These are phyloP conservation scores for Oreortyx pictus DNA, from an alignment of 2,797 vertebrate species.

Conservation along the genomic window DNA sequence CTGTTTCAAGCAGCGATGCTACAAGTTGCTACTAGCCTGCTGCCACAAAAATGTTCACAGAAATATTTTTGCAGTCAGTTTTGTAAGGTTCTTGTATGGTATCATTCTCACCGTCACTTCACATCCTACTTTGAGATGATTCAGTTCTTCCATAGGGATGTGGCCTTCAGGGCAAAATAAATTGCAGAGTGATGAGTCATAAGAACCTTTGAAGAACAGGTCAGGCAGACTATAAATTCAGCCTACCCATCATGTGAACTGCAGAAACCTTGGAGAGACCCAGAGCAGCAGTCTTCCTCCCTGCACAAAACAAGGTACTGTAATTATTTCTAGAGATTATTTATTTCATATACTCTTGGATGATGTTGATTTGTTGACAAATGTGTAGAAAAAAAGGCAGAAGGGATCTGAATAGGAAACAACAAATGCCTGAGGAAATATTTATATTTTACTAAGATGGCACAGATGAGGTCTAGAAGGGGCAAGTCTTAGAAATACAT, in stretches of 20 bases:
- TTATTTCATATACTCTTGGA: not conserved
- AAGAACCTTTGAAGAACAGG: constrained; percentile 45
- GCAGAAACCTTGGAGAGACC: constrained; percentile 27
- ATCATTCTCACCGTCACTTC: constrained; percentile 41
- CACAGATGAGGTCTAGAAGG: not conserved
- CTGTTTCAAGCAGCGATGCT: not conserved
- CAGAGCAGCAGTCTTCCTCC: not conserved
- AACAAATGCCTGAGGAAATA: not conserved
- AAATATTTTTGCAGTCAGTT: not conserved
- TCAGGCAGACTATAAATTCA: constrained; percentile 67
- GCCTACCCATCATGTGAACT: not conserved
- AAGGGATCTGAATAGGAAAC: not conserved
- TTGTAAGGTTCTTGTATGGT: constrained; percentile 12
- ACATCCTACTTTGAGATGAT: constrained; percentile 42
- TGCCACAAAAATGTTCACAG: constrained; percentile 38
- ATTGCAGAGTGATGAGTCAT: constrained; percentile 57
- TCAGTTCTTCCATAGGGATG: constrained; percentile 64
- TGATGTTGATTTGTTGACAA: not conserved
- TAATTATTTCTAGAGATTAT: constrained; percentile 14
- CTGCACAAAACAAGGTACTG: constrained; percentile 57
- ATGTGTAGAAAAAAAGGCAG: not conserved
- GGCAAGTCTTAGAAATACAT: not conserved
- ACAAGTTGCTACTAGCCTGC: constrained; percentile 29
- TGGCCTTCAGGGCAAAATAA: not conserved
- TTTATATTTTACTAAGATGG: not conserved